Percentiles rank a stretch among this genome's conserved stretches.
Evolutionary conservation across 2,113 vertebrate species (phyloP).

Genomic region (Lampris incognitus): DNA sequence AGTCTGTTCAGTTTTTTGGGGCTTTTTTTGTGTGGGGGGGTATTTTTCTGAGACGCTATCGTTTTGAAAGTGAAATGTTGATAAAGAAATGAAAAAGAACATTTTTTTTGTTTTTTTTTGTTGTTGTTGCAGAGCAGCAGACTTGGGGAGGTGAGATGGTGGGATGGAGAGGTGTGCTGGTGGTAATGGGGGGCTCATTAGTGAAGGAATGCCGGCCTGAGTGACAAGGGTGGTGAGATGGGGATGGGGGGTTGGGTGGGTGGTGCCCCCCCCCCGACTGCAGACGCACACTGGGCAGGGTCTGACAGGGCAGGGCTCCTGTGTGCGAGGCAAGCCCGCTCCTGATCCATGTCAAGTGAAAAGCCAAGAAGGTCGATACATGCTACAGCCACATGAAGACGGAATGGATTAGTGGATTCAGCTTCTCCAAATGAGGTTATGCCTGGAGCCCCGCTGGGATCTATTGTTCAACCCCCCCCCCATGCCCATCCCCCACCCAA

Average conservation of each 20-base stretch:
- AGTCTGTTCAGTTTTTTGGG: too few species aligned
- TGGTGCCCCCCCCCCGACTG: constrained; percentile 23
- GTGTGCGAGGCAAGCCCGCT: constrained; percentile 39
- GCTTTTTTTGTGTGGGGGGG: too few species aligned
- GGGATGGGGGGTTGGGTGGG: constrained; percentile 1
- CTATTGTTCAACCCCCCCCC: constrained; percentile 45
- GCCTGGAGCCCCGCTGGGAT: constrained; percentile 40
- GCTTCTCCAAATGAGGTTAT: constrained; percentile 43
- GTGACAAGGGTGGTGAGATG: constrained; percentile 38
- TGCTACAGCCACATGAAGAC: constrained; percentile 71
- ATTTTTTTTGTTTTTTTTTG: not conserved
- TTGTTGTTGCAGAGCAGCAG: constrained; percentile 17
- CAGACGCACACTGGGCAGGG: constrained; percentile 32
- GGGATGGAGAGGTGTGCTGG: constrained; percentile 5
- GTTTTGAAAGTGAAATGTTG: too few species aligned
- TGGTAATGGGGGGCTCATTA: constrained; percentile 68
- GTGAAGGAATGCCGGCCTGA: constrained; percentile 72
- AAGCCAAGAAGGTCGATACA: constrained; percentile 68
- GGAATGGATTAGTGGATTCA: constrained; percentile 74
- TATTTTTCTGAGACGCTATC: too few species aligned
- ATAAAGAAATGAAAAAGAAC: too few species aligned
- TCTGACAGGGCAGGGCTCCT: constrained; percentile 53
- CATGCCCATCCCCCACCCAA: not conserved
- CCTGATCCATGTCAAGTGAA: constrained; percentile 68
- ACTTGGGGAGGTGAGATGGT: constrained; percentile 1